A percentile compares a stretch with the other conserved stretches of the same genome.
phyloP scores from a whole-genome alignment of 2,797 vertebrate genomes.

The Falco cherrug region DNA sequence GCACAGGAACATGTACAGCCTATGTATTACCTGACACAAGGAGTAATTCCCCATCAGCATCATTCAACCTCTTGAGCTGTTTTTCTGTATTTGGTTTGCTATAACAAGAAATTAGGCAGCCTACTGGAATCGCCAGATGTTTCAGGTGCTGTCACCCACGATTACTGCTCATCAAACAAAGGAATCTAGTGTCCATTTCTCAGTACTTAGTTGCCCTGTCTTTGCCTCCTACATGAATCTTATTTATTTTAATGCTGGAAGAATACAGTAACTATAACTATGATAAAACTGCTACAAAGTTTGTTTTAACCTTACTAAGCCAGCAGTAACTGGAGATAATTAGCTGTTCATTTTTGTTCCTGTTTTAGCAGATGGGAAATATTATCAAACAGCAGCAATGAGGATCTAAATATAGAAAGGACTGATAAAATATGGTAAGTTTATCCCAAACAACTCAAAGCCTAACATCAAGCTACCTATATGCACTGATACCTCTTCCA shows the following conservation, averaged over 20 bases:
- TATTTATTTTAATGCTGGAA: constrained; percentile 46
- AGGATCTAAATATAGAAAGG: background rate
- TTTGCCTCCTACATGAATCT: background rate
- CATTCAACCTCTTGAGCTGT: background rate
- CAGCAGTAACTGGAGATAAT: background rate
- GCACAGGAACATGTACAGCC: constrained; percentile 28
- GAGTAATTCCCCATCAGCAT: constrained; percentile 27
- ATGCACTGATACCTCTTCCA: background rate
- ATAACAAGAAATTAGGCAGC: constrained; percentile 51
- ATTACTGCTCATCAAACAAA: constrained; percentile 35
- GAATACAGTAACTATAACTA: constrained; percentile 33
- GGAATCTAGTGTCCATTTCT: constrained; percentile 45
- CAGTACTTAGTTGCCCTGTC: background rate
- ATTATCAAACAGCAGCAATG: background rate
- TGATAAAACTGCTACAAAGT: background rate
- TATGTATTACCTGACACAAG: constrained; percentile 29
- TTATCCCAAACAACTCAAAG: background rate
- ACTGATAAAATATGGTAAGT: background rate
- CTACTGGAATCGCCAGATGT: constrained; percentile 38
- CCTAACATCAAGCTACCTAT: background rate
- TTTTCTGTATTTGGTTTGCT: constrained; percentile 41
- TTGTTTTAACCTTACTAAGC: constrained; percentile 36
- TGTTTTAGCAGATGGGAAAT: background rate
- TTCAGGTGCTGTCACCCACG: constrained; percentile 40
- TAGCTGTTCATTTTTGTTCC: background rate